Percentiles rank a stretch among this genome's conserved stretches.
phyloP scores from a whole-genome alignment of 2,797 vertebrate species.

The Mus spretus region DNA sequence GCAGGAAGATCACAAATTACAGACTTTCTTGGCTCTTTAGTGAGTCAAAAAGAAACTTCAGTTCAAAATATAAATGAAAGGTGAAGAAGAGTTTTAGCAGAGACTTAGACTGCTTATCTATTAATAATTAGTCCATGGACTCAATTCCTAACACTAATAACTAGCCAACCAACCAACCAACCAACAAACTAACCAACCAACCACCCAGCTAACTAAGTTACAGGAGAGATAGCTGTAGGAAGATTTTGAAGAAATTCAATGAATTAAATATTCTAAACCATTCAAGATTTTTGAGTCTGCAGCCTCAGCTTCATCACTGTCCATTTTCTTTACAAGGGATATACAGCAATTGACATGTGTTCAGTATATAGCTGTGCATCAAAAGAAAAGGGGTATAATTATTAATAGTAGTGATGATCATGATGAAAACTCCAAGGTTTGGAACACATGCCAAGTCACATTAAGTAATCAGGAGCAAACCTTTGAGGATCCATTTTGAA shows the following conservation, averaged over 20 bases:
- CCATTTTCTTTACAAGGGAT: neutral
- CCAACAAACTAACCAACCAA: neutral
- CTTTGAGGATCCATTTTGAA: neutral
- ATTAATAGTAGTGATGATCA: neutral
- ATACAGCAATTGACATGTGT: neutral
- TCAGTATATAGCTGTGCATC: neutral
- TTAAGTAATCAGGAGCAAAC: neutral
- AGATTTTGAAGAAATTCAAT: neutral
- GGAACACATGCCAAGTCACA: neutral
- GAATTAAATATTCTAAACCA: too few relatives aligned
- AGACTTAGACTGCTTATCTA: neutral
- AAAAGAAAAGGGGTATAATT: neutral
- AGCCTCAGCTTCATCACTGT: accelerated
- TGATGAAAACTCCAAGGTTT: neutral
- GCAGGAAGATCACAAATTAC: neutral
- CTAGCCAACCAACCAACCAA: accelerated
- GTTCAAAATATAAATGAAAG: neutral
- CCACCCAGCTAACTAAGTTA: too few relatives aligned
- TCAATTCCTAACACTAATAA: neutral
- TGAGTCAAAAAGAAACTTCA: neutral
- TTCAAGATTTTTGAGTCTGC: neutral
- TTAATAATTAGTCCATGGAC: neutral
- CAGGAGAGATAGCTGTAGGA: neutral
- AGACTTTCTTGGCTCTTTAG: neutral
- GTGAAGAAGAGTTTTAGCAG: neutral